A percentile compares a stretch with the other conserved stretches of the same genome.
Evolutionary conservation across 2,888 invertebrate genomes (phyloP).

Genomic region (Cheilosia vulpina): DNA sequence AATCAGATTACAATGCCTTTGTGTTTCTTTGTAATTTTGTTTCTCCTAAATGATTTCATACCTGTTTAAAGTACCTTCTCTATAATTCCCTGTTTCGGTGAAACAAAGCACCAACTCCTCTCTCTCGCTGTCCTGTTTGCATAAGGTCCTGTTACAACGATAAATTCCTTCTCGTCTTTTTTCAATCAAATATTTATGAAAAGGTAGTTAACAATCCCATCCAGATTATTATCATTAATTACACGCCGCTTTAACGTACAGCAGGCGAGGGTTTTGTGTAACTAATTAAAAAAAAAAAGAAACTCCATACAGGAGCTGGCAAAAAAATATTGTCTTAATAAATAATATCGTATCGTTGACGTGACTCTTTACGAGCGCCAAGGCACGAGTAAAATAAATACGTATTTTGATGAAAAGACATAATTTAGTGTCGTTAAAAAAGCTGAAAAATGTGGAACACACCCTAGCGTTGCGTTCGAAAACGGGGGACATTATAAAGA

Average conservation of each 20-base stretch:
- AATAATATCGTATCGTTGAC: conserved; percentile 60
- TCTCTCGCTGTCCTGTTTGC: too few species aligned
- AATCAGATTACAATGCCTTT: conserved; percentile 2
- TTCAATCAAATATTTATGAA: conserved; percentile 46
- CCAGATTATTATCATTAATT: conserved; percentile 53
- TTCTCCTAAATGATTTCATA: conserved; percentile 17
- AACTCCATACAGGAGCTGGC: conserved; percentile 3
- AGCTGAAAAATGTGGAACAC: conserved; percentile 3
- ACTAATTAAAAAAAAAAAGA: conserved; percentile 2
- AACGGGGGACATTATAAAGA: conserved; percentile 21
- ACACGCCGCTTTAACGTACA: not conserved
- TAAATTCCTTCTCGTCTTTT: not conserved
- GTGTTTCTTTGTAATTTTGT: conserved; percentile 10
- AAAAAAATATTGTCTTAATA: conserved; percentile 58
- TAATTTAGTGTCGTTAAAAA: conserved; percentile 60
- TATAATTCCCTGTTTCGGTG: not conserved
- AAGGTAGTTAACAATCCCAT: conserved; percentile 51
- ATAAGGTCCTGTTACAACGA: too few species aligned
- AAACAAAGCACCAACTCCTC: too few species aligned
- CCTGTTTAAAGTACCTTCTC: conserved; percentile 8
- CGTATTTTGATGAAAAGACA: conserved; percentile 52
- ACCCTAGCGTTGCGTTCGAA: not conserved
- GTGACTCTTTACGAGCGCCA: conserved; percentile 54
- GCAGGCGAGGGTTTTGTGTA: conserved; percentile 9
- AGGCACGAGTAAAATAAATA: conserved; percentile 19